Evolutionary conservation across 2,797 vertebrate species (phyloP).

Genomic region (Microctenopoma lineatum): DNA sequence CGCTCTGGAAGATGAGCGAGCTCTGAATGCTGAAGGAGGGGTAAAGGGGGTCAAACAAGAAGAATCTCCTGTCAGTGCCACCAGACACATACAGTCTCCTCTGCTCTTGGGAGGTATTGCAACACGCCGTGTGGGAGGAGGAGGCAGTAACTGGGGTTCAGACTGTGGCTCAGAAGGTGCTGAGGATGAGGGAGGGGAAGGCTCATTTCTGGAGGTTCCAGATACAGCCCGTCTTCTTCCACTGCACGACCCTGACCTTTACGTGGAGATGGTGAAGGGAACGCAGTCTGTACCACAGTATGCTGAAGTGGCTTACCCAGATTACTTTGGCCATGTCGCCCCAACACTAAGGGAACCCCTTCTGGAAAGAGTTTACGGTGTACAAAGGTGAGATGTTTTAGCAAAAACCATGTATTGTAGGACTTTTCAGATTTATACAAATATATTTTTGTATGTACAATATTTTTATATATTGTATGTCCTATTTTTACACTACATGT

Average conservation of each 20-base stretch:
- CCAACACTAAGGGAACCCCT: constrained; percentile 92
- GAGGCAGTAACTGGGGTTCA: constrained; percentile 80
- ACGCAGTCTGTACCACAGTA: constrained; percentile 92
- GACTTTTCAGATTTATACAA: too few relatives aligned
- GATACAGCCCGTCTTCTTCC: constrained; percentile 86
- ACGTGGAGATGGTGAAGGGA: constrained; percentile 92
- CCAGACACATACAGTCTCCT: constrained; percentile 73
- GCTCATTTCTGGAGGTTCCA: constrained; percentile 83
- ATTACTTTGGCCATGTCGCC: constrained; percentile 96
- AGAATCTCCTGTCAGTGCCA: constrained; percentile 56
- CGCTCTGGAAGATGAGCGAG: constrained; percentile 79
- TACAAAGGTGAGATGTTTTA: constrained; percentile 90
- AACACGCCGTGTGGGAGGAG: constrained; percentile 78
- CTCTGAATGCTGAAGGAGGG: constrained; percentile 66
- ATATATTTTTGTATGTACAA: background rate
- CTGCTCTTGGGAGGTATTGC: constrained; percentile 71
- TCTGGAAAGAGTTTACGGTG: constrained; percentile 93
- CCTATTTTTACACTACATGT: too few relatives aligned
- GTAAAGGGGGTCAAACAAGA: constrained; percentile 50
- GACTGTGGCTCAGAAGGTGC: constrained; percentile 87
- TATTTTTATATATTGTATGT: background rate
- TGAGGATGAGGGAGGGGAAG: constrained; percentile 89
- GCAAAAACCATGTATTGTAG: too few relatives aligned
- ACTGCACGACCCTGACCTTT: constrained; percentile 94
- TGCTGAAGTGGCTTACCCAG: constrained; percentile 96